phyloP scores from a whole-genome alignment of 2,797 vertebrate species.

The Anolis apletophallus region DNA sequence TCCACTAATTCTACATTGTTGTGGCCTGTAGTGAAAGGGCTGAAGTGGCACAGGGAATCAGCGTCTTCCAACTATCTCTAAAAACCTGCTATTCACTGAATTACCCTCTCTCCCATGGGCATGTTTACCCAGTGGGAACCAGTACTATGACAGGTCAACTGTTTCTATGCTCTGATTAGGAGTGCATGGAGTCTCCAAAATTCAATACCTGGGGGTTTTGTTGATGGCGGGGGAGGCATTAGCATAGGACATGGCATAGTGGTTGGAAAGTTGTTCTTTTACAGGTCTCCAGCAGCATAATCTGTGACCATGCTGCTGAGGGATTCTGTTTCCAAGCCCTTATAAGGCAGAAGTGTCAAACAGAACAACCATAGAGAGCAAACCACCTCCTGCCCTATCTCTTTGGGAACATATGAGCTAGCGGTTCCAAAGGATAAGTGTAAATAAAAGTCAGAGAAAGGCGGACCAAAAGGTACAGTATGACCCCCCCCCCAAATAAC shows the following conservation, averaged over 20 bases:
- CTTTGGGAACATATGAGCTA: background rate
- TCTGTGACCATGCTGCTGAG: no score
- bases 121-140: background rate
- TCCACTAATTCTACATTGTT: background rate
- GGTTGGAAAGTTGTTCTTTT: no score
- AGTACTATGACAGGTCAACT: background rate
- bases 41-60: background rate
- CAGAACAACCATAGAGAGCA: background rate
- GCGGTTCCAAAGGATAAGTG: background rate
- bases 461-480: no score
- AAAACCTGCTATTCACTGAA: background rate
- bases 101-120: no score
- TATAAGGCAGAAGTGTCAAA: background rate
- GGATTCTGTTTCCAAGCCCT: no score
- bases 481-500: no score
- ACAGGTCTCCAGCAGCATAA: no score
- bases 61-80: no score
- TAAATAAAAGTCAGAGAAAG: background rate
- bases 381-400: background rate
- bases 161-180: background rate
- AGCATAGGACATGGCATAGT: no score
- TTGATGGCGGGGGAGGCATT: background rate
- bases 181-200: background rate
- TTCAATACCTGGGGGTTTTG: background rate
- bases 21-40: background rate